Evolutionary conservation across 2,113 vertebrate genomes (phyloP).

Genomic region (Entelurus aequoreus): DNA sequence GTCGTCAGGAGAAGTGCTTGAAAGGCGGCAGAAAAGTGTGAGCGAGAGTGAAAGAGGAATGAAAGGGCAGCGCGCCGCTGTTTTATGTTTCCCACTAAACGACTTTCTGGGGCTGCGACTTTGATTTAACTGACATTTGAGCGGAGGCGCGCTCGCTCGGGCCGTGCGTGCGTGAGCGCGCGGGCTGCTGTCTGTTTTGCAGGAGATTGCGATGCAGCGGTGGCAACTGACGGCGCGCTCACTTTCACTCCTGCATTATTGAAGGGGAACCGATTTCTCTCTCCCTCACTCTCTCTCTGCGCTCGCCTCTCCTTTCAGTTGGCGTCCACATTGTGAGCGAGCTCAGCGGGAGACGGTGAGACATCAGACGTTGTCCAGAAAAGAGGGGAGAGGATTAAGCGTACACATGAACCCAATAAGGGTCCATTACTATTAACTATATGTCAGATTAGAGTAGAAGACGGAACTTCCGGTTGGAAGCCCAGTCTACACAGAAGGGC

Average conservation of each 20-base stretch:
- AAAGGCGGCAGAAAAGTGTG: background rate
- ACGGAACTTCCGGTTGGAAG: too few species aligned
- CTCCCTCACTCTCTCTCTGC: slow-evolving; percentile 3
- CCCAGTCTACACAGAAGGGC: too few species aligned
- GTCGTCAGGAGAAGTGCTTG: background rate
- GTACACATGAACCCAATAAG: too few species aligned
- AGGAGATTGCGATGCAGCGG: slow-evolving; percentile 35
- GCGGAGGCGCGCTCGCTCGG: slow-evolving; percentile 41
- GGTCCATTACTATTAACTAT: too few species aligned
- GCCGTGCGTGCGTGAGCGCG: slow-evolving; percentile 3
- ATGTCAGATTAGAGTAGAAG: too few species aligned
- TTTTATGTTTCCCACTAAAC: slow-evolving; percentile 65
- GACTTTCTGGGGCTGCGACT: slow-evolving; percentile 44
- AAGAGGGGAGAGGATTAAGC: too few species aligned
- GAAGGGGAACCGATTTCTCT: slow-evolving; percentile 48
- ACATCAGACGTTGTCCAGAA: slow-evolving; percentile 4
- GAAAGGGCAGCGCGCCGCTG: slow-evolving; percentile 58
- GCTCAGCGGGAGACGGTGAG: slow-evolving; percentile 4
- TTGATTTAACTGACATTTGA: slow-evolving; percentile 59
- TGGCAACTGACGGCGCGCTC: slow-evolving; percentile 27
- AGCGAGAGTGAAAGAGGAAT: slow-evolving; percentile 20
- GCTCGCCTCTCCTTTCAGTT: slow-evolving; percentile 24
- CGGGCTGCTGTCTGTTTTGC: slow-evolving; percentile 35
- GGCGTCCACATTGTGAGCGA: slow-evolving; percentile 19
- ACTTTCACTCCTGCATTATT: slow-evolving; percentile 60